A percentile compares a stretch with the other conserved stretches of the same genome.
Evolutionary conservation across 2,113 vertebrate species (phyloP).

Genomic region (Recurvirostra avosetta): DNA sequence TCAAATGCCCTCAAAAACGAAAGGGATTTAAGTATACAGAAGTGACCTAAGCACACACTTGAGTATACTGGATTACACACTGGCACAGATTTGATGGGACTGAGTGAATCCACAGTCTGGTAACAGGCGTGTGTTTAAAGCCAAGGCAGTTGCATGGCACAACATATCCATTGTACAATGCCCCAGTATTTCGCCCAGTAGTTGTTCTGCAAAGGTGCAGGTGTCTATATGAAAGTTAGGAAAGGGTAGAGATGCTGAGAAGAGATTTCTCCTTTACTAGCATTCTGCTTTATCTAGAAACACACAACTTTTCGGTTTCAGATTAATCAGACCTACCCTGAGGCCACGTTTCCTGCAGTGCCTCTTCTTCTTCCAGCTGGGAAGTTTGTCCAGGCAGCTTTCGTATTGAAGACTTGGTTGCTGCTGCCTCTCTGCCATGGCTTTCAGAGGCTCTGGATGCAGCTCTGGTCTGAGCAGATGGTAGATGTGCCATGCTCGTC

Average conservation of each 20-base stretch:
- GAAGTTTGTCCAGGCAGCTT: background rate
- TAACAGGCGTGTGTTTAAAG: background rate
- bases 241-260: background rate
- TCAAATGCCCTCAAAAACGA: background rate
- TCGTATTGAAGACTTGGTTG: background rate
- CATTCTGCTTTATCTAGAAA: background rate
- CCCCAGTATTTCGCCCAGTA: background rate
- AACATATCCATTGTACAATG: background rate
- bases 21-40: background rate
- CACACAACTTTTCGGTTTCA: background rate
- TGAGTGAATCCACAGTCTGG: background rate
- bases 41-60: background rate
- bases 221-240: background rate
- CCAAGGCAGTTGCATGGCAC: background rate
- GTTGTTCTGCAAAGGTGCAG: background rate
- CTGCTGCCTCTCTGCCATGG: background rate
- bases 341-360: background rate
- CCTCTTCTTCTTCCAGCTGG: background rate
- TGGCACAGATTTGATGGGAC: background rate
- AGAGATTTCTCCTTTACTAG: background rate
- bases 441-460: background rate
- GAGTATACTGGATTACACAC: background rate
- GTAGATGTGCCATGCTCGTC: accelerated
- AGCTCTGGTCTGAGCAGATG: background rate
- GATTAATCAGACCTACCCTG: background rate